phyloP scores from a whole-genome alignment of 2,797 vertebrate species.

The Micrastur ruficollis region DNA sequence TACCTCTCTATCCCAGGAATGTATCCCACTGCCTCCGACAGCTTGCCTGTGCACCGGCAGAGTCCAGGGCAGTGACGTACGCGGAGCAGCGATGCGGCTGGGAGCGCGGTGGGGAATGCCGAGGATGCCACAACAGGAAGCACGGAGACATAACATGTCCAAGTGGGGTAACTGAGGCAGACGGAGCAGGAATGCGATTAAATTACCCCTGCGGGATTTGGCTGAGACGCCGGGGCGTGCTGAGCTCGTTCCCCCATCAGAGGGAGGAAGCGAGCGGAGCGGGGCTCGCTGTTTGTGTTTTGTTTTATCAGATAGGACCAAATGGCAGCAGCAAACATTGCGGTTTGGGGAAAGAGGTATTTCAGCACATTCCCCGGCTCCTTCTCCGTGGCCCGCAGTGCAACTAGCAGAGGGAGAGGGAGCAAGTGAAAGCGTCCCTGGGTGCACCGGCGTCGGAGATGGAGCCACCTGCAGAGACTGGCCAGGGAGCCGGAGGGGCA shows the following conservation, averaged over 20 bases:
- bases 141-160: neutral
- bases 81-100: neutral
- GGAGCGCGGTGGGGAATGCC: neutral
- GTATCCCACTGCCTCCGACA: neutral
- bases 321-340: neutral
- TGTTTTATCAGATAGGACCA: neutral
- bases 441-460: neutral
- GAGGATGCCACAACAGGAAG: slow-evolving; percentile 44
- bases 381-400: neutral
- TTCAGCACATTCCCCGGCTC: neutral
- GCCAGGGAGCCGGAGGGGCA: neutral
- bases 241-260: slow-evolving; percentile 23
- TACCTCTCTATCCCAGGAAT: neutral
- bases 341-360: neutral
- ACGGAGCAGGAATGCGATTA: neutral
- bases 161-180: slow-evolving; percentile 57
- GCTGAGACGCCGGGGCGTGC: neutral
- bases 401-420: neutral
- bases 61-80: neutral
- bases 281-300: neutral
- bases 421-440: neutral
- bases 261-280: neutral
- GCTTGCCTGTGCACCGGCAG: accelerated
- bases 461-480: neutral
- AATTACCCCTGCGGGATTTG: slow-evolving; percentile 14